Conservation (phyloP, 2,113 vertebrate species). For the Hassar affinis region DNA sequence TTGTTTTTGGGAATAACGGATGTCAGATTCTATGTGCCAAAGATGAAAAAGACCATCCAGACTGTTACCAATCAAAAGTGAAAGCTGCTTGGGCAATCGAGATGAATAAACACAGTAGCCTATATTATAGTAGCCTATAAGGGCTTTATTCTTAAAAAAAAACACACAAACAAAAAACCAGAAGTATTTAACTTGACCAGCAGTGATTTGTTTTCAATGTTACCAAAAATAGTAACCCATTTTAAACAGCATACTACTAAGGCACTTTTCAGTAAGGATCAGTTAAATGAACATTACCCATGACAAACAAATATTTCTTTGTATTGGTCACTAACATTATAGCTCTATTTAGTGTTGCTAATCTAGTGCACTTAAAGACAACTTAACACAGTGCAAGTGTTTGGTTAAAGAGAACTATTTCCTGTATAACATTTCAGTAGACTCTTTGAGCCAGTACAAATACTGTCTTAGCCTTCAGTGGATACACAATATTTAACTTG, state of each 20-base stretch:
- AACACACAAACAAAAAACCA: too few species aligned
- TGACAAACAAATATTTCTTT: not conserved
- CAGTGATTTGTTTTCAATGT: too few species aligned
- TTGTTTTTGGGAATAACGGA: too few species aligned
- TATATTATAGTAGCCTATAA: too few species aligned
- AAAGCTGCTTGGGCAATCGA: too few species aligned
- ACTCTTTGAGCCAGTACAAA: not conserved
- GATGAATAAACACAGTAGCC: too few species aligned
- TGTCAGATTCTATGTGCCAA: too few species aligned
- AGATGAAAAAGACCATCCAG: too few species aligned
- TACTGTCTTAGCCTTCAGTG: not conserved
- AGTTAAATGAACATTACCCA: not conserved
- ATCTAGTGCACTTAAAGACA: not conserved
- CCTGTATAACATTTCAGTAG: not conserved
- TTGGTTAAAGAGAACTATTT: not conserved
- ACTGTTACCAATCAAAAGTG: too few species aligned
- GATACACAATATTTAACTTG: not conserved
- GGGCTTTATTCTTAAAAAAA: too few species aligned
- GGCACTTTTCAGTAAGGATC: conserved; percentile 14
- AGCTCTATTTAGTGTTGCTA: not conserved
- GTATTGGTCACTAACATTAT: not conserved
- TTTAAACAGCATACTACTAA: not conserved
- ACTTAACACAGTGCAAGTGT: conserved; percentile 6
- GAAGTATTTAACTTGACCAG: too few species aligned
- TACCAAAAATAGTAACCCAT: not conserved